phyloP scores from a whole-genome alignment of 2,797 vertebrate species.

The Eidolon dupreanum region DNA sequence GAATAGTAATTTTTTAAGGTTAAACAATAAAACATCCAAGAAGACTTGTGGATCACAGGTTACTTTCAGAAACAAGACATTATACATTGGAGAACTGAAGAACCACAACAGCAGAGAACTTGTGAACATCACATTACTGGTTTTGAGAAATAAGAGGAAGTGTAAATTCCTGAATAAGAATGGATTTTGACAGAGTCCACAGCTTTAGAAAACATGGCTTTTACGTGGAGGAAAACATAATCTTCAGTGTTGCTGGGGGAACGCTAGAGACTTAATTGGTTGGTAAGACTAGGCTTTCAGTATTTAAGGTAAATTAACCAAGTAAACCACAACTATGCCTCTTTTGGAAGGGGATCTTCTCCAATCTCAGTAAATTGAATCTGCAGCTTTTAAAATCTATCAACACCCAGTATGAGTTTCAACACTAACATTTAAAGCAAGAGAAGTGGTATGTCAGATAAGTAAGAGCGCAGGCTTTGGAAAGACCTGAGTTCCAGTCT shows the following conservation, averaged over 20 bases:
- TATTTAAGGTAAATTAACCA: neutral
- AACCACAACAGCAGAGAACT: slow-evolving; percentile 12
- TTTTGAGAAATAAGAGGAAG: neutral
- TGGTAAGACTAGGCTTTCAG: neutral
- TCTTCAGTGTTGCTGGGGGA: neutral
- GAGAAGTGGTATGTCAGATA: neutral
- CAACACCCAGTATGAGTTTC: neutral
- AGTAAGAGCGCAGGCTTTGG: neutral
- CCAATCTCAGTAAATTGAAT: neutral
- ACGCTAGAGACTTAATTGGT: neutral
- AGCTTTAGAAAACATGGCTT: neutral
- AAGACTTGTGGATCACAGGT: neutral
- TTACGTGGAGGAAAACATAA: neutral
- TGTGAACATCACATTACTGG: neutral
- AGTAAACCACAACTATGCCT: neutral
- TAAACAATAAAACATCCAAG: neutral
- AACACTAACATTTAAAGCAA: neutral
- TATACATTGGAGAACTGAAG: neutral
- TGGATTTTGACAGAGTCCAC: neutral
- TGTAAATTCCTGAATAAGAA: neutral
- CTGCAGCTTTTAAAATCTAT: slow-evolving; percentile 11
- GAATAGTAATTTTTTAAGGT: neutral
- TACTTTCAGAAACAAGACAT: slow-evolving; percentile 10
- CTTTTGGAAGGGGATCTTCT: neutral
- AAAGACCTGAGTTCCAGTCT: neutral